Evolutionary conservation across 2,113 vertebrate species (phyloP), one percentile per base, ranked within the genome.

Genomic region (Phasianus colchicus): DNA sequence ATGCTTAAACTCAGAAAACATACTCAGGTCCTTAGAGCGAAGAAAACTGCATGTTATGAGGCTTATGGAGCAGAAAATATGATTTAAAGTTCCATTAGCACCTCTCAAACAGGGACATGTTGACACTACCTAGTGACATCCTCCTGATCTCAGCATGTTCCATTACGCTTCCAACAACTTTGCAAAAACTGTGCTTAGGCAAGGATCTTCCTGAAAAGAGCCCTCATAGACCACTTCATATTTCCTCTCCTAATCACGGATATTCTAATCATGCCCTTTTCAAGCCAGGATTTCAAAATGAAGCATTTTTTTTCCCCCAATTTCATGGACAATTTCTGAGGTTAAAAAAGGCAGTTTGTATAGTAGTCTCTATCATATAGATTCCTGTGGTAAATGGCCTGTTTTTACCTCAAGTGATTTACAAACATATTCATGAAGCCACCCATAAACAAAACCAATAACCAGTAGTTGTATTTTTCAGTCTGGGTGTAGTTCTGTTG

Each of bases 231-330:
- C 88, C 88, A 95, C 93, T 96, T 92, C 88, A 95, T n/a, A 52
- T 79, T 95, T 96, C 93, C 92, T 96, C 81, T 95, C 57, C 88
- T 90, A 96, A 95, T 96, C 93, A 95, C 77, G 57, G 86, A 38
- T 88, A 92, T 90, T 94, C 66, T 95, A 95, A 92, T 93, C 52
- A 84, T 92, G 70, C 11, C 65, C 90, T 93, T 94, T 92, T 95
- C 78, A 90, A 92, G 78, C 64, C 58, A 83, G 83, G 36, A 90
- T 92, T 80, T 87, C 32, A 95, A 80, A 81, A 0, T 21, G 47
- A 93, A 93, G 47, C 24, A 2, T 3, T 78, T 70, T 70, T 67
- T 71, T 47, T 74, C 73, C 70, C 43, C 70, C 43, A 57, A 42
- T 81, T 88, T 77, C 14, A 55, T 27, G 52, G 80, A 55, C 22